Base-by-base conservation (phyloP, 2,797 vertebrate genomes). In the Liparis tanakae region DNA sequence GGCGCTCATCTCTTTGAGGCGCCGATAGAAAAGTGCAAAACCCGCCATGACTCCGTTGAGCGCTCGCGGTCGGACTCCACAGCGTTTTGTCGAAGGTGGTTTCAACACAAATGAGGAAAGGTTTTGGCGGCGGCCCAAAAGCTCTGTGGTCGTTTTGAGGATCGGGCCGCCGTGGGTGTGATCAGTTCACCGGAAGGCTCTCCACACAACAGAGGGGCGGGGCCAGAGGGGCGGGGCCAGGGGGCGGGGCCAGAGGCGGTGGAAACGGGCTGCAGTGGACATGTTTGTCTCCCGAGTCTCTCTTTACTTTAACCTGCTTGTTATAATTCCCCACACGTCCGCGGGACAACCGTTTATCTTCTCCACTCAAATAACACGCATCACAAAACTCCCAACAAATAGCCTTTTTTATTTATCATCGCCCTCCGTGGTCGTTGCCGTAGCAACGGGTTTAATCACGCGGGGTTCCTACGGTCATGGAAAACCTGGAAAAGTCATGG, bases 21-120 rank as follows among this genome's bases (percentile, higher is more conserved):
- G 43, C 74, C 63, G 70, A 83, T 81, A 82, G 79, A 82, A 73
- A 73, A 70, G 56, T 65, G 62, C 36, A 41, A 71, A 85, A 75
- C 54, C 76, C 69, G 67, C 54, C 62, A 39, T 79, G 66, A 65
- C 61, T 69, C 18, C 1, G 1, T 68, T 59, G 25, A 76, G 13
- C 41, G 43, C 57, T 37, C 80, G 76, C 67, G 37, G 41, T 46
- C 59, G 66, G 67, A 67, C 67, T 59, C n/a, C n/a, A n/a, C n/a
- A n/a, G n/a, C 2, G 53, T 65, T 59, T 65, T 70, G 67, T 72
- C 34, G 10, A 54, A 46, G 37, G 48, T 56, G 50, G 59, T 69
- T 81, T 74, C 10, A 48, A 53, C 41, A 63, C 20, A 34, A 70
- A 66, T 65, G 54, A 55, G 44, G n/a, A 30, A 30, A 9, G 33